A percentile compares a stretch with the other conserved stretches of the same genome.
Evolutionary conservation across 2,888 invertebrate species (phyloP).

Genomic region (Napeogenes sylphis): DNA sequence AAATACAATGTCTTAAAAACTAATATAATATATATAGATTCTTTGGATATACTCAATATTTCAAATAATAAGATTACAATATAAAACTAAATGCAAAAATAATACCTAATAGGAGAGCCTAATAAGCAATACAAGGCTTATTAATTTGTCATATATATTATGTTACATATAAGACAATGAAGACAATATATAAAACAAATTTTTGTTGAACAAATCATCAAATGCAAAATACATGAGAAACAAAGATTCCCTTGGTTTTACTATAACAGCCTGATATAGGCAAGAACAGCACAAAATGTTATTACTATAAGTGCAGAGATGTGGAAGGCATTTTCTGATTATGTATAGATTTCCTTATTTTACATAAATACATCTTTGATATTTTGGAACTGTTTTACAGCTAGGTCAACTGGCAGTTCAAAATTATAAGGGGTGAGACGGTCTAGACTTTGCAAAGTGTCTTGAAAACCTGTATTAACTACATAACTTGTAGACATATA

Average conservation of each 20-base stretch:
- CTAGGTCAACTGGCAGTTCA: constrained; percentile 96
- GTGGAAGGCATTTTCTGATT: constrained; percentile 37
- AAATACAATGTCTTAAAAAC: too few relatives aligned
- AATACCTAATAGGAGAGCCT: too few relatives aligned
- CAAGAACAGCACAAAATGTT: not conserved
- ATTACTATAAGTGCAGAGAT: constrained; percentile 4
- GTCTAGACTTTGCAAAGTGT: constrained; percentile 93
- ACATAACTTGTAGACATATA: constrained; percentile 97
- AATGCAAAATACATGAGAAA: too few relatives aligned
- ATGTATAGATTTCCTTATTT: constrained; percentile 34
- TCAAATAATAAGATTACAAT: not conserved
- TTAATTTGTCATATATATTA: too few relatives aligned
- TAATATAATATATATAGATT: not conserved
- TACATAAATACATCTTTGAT: constrained; percentile 97
- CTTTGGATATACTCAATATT: not conserved
- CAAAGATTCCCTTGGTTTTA: too few relatives aligned
- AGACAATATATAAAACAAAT: too few relatives aligned
- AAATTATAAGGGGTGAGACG: constrained; percentile 90
- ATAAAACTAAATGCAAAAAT: too few relatives aligned
- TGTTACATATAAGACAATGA: too few relatives aligned
- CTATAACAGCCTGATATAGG: too few relatives aligned
- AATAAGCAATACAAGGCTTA: too few relatives aligned
- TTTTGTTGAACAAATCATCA: too few relatives aligned
- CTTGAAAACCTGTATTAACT: constrained; percentile 97
- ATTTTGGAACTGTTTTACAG: constrained; percentile 97